Conservation (phyloP, 2,797 vertebrate genomes). For the Emys orbicularis region DNA sequence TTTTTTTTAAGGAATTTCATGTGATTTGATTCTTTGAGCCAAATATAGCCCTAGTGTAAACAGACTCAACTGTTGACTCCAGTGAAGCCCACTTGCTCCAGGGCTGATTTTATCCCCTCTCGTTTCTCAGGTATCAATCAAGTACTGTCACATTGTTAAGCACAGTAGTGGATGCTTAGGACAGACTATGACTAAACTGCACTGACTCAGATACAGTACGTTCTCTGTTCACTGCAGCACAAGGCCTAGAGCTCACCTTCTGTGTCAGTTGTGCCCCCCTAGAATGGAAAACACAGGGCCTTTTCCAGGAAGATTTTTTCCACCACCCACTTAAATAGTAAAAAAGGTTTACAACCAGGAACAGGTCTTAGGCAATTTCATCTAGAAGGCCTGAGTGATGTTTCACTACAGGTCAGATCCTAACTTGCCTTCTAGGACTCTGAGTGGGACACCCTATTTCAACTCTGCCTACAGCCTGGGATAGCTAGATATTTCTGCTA, state of each 20-base stretch:
- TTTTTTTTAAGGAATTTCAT: not conserved
- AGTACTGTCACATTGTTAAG: not conserved
- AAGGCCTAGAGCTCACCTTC: not conserved
- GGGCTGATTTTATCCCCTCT: not conserved
- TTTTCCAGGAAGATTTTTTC: not conserved
- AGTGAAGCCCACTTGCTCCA: not conserved
- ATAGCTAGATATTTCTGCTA: not conserved
- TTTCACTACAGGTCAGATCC: not conserved
- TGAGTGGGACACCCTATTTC: not conserved
- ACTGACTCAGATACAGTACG: not conserved
- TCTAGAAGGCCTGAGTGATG: accelerated
- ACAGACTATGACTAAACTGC: not conserved
- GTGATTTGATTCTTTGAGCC: not conserved
- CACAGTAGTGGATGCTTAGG: not conserved
- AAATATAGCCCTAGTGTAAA: not conserved
- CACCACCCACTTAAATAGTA: not conserved
- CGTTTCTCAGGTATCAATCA: not conserved
- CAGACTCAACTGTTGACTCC: not conserved
- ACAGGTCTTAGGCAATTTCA: not conserved
- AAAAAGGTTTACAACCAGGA: not conserved
- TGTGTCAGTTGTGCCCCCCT: not conserved
- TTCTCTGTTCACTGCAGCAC: not conserved
- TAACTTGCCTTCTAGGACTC: not conserved
- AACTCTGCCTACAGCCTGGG: not conserved
- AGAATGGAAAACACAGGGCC: not conserved